Conservation (phyloP, 2,888 invertebrate species). For the Agrilus biguttatus region DNA sequence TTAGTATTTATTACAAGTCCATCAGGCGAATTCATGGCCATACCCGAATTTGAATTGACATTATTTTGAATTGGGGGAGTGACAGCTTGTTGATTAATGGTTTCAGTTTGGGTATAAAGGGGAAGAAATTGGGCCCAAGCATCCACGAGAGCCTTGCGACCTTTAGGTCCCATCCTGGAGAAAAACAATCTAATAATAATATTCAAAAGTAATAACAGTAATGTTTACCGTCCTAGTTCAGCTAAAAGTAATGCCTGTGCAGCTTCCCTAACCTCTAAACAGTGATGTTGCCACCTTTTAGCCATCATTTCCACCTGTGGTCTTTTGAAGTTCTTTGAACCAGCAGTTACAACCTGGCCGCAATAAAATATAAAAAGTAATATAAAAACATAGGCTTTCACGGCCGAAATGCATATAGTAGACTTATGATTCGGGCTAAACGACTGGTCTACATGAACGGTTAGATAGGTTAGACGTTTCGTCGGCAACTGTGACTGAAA, state of each 20-base stretch:
- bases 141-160: slow-evolving; percentile 84
- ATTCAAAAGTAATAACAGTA: not conserved
- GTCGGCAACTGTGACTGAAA: too few relatives aligned
- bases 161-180: slow-evolving; percentile 68
- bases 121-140: slow-evolving; percentile 94
- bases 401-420: too few relatives aligned
- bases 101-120: slow-evolving; percentile 66
- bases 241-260: slow-evolving; percentile 90
- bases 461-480: too few relatives aligned
- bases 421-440: too few relatives aligned
- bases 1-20: slow-evolving; percentile 16
- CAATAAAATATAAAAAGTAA: not conserved
- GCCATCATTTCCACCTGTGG: slow-evolving; percentile 97
- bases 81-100: slow-evolving; percentile 53
- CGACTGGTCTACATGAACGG: too few relatives aligned
- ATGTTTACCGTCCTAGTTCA: slow-evolving; percentile 59
- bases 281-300: slow-evolving; percentile 96
- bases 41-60: slow-evolving; percentile 17
- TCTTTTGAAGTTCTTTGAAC: slow-evolving; percentile 72
- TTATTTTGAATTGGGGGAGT: slow-evolving; percentile 34
- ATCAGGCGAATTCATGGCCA: slow-evolving; percentile 11
- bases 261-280: slow-evolving; percentile 92
- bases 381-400: too few relatives aligned
- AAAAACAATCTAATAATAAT: slow-evolving; percentile 3
- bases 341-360: slow-evolving; percentile 35